These are phyloP conservation scores for Bufotes viridis DNA, from an alignment of 2,797 vertebrate species.

Conservation along the genomic window DNA sequence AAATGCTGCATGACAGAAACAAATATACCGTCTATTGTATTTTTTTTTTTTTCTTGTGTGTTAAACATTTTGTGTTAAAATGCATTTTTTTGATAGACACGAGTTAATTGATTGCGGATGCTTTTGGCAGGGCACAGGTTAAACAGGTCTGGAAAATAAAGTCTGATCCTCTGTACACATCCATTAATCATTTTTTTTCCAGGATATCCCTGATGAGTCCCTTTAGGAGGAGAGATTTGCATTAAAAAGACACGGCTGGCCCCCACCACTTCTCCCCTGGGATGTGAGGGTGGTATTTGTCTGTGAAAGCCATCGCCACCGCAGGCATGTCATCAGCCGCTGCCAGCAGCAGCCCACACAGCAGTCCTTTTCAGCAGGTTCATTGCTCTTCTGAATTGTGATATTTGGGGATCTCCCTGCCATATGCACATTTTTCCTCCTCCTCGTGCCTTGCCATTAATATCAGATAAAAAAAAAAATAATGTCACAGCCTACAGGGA, in stretches of 20 bases:
- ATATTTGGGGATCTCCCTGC: constrained; percentile 58
- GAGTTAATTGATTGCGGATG: constrained; percentile 8
- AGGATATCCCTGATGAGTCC: constrained; percentile 56
- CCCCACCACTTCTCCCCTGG: constrained; percentile 45
- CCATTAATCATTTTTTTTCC: constrained; percentile 53
- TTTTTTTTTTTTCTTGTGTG: not conserved
- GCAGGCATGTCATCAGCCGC: constrained; percentile 46
- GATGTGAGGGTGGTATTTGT: constrained; percentile 57
- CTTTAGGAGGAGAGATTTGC: constrained; percentile 57
- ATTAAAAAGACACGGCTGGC: constrained; percentile 54
- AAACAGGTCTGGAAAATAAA: constrained; percentile 34
- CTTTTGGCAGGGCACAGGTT: constrained; percentile 47
- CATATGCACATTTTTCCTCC: constrained; percentile 12
- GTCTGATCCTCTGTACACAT: constrained; percentile 48
- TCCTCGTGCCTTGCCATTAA: constrained; percentile 34
- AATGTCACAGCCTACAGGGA: constrained; percentile 49
- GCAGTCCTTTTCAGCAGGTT: constrained; percentile 35
- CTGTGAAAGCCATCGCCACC: constrained; percentile 36
- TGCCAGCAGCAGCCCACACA: constrained; percentile 56
- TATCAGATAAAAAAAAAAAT: constrained; percentile 42
- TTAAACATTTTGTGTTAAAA: not conserved
- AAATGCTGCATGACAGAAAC: not conserved
- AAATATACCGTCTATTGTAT: not conserved
- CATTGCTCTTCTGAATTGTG: constrained; percentile 39
- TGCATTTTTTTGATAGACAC: not conserved